Percentiles rank a stretch among this genome's conserved stretches.
Evolutionary conservation across 2,797 vertebrate genomes (phyloP).

Genomic region (Prionace glauca): DNA sequence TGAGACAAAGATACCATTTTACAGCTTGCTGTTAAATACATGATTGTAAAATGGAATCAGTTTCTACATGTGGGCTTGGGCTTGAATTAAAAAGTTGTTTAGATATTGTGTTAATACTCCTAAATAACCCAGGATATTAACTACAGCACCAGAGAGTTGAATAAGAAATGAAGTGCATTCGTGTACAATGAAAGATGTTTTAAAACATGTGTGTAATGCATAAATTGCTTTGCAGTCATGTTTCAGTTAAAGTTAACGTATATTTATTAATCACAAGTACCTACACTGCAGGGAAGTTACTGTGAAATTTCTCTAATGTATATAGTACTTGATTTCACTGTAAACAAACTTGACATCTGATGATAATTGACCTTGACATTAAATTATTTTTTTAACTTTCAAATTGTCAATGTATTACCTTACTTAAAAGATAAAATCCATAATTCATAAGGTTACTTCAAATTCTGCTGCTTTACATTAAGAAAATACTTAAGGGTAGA

Average conservation of each 20-base stretch:
- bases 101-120: background rate
- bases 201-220: background rate
- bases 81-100: background rate
- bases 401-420: background rate
- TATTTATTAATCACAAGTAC: too few species aligned
- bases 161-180: background rate
- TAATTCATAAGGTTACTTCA: background rate
- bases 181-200: background rate
- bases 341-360: background rate
- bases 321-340: too few species aligned
- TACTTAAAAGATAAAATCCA: background rate
- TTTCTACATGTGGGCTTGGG: background rate
- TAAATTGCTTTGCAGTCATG: background rate
- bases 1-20: background rate
- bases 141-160: background rate
- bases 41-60: background rate
- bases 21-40: background rate
- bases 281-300: too few species aligned
- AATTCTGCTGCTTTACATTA: background rate
- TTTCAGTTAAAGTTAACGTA: background rate
- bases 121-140: background rate
- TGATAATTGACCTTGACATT: background rate
- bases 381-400: background rate
- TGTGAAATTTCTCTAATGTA: background rate
- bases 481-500: background rate